A percentile compares a stretch with the other conserved stretches of the same genome.
Evolutionary conservation across 2,888 invertebrate genomes (phyloP).

Genomic region (Machimus atricapillus): DNA sequence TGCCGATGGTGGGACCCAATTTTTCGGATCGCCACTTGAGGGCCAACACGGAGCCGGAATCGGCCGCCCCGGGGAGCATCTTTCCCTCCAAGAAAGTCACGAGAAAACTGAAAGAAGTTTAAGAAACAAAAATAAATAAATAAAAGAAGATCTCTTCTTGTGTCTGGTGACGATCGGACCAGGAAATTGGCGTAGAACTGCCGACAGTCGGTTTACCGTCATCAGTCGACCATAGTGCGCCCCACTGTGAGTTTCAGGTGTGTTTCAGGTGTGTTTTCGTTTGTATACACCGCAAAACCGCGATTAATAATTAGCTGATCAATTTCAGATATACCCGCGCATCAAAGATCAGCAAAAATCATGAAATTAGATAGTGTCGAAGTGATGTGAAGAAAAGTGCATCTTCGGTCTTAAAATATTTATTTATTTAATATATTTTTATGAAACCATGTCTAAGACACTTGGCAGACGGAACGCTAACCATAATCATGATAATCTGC

Average conservation of each 20-base stretch:
- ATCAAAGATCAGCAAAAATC: neutral
- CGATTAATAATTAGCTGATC: neutral
- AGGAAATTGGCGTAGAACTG: neutral
- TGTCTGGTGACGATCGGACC: neutral
- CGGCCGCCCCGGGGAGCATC: neutral
- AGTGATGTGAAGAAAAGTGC: neutral
- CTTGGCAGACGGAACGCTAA: neutral
- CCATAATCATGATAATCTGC: neutral
- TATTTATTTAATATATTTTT: neutral
- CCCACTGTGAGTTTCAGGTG: neutral
- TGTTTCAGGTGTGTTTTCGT: neutral
- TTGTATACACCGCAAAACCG: neutral
- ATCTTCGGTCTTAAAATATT: neutral
- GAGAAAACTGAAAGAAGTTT: neutral
- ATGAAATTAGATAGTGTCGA: neutral
- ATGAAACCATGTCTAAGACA: neutral
- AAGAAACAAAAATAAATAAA: neutral
- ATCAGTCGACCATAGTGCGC: neutral
- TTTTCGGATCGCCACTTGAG: neutral
- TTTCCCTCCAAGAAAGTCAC: neutral
- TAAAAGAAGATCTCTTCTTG: neutral
- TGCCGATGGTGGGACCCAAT: neutral
- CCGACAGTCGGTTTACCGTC: neutral
- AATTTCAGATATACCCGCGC: neutral
- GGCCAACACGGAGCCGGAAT: neutral